Conservation (phyloP, 2,888 invertebrate species). For the Epirrhoe tristata region DNA sequence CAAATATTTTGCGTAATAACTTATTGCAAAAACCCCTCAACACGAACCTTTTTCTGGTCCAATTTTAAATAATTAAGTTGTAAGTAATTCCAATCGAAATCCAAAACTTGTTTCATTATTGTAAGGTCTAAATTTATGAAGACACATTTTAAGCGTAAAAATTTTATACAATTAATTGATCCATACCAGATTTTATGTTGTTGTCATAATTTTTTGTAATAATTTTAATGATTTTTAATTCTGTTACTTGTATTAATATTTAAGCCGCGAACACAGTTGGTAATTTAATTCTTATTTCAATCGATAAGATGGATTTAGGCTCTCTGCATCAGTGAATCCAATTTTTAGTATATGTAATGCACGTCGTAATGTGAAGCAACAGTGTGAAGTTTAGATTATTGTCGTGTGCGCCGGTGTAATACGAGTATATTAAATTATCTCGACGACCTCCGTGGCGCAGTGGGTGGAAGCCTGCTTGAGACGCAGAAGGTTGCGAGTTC, state of each 20-base stretch:
- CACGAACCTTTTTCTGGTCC: background rate
- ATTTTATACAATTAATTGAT: background rate
- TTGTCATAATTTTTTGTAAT: background rate
- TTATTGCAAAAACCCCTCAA: background rate
- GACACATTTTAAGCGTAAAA: background rate
- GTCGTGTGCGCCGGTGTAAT: no score
- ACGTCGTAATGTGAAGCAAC: no score
- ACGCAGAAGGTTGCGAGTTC: no score
- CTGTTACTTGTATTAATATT: background rate
- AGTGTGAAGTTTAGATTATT: no score
- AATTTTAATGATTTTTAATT: background rate
- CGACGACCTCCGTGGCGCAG: no score
- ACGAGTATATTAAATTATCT: no score
- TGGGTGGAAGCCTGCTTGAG: no score
- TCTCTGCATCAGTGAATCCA: no score
- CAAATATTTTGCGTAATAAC: background rate
- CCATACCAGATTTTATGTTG: background rate
- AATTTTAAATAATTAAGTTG: background rate
- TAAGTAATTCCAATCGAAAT: background rate
- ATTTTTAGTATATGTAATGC: no score
- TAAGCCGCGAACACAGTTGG: no score
- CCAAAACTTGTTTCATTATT: background rate
- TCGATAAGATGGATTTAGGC: no score
- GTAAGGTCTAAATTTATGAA: background rate
- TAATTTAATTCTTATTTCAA: no score